phyloP scores from a whole-genome alignment of 2,888 invertebrate genomes.

The Aquatica leii region DNA sequence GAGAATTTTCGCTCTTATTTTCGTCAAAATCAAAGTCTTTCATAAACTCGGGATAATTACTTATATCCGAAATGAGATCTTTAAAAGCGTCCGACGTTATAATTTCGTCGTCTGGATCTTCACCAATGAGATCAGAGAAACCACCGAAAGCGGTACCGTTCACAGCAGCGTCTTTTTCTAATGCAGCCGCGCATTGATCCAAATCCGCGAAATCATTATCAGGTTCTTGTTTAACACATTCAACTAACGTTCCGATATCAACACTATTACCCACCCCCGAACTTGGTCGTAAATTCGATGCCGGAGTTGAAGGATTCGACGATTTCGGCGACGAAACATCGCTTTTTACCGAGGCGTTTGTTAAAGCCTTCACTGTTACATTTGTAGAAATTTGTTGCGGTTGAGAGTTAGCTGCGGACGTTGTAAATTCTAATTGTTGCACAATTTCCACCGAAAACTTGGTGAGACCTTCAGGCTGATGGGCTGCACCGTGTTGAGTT shows the following conservation, averaged over 20 bases:
- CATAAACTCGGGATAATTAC: conserved; percentile 84
- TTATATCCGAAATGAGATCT: conserved; percentile 87
- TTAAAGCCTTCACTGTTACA: conserved; percentile 86
- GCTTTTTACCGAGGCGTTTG: conserved; percentile 73
- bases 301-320: conserved; percentile 61
- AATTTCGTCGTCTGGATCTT: conserved; percentile 82
- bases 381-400: conserved; percentile 92
- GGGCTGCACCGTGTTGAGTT: conserved; percentile 61
- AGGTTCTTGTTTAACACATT: conserved; percentile 73
- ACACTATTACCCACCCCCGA: conserved; percentile 57
- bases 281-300: conserved; percentile 50
- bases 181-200: conserved; percentile 83
- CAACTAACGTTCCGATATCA: conserved; percentile 73
- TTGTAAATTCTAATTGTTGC: conserved; percentile 89
- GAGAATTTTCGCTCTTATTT: conserved; percentile 53
- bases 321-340: conserved; percentile 65
- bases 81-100: conserved; percentile 80
- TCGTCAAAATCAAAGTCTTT: conserved; percentile 81
- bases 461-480: conserved; percentile 65
- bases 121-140: conserved; percentile 82
- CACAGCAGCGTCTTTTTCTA: conserved; percentile 83
- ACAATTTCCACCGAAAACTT: conserved; percentile 94
- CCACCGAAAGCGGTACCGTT: conserved; percentile 79
- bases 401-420: conserved; percentile 85
- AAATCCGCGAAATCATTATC: conserved; percentile 88